Conservation (phyloP, 2,888 invertebrate genomes). For the Trichogramma evanescens region DNA sequence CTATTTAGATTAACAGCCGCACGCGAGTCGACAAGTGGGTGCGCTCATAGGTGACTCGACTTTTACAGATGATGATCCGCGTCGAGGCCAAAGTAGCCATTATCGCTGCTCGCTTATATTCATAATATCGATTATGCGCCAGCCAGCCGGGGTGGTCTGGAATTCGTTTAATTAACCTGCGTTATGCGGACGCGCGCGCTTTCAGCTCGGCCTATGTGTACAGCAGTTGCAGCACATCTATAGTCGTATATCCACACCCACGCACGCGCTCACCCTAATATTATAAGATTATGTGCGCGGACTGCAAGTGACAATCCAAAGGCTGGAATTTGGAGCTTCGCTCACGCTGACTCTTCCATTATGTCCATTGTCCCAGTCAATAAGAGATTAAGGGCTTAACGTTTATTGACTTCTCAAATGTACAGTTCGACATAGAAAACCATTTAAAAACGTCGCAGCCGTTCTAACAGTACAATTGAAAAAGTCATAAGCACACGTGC, state of each 20-base stretch:
- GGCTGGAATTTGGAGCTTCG: slow-evolving; percentile 6
- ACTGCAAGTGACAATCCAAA: slow-evolving; percentile 5
- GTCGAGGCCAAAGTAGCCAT: background rate
- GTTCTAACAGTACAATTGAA: no score
- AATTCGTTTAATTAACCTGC: slow-evolving; percentile 20
- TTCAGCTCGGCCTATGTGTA: background rate
- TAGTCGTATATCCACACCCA: background rate
- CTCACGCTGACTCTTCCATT: no score
- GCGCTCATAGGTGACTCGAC: background rate
- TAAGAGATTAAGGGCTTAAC: no score
- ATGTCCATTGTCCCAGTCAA: no score
- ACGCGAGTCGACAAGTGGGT: slow-evolving; percentile 16
- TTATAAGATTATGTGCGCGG: background rate
- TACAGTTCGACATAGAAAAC: no score
- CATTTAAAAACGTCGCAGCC: no score
- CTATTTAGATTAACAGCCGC: slow-evolving; percentile 40
- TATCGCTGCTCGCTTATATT: no score
- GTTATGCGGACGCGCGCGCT: slow-evolving; percentile 3
- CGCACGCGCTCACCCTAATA: background rate
- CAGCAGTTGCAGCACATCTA: background rate
- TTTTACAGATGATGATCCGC: background rate
- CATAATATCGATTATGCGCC: slow-evolving; percentile 9
- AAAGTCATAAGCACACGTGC: no score
- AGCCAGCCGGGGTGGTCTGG: slow-evolving; percentile 2
- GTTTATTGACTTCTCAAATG: no score